Conservation (phyloP, 2,797 vertebrate genomes). For the Novumbra hubbsi region DNA sequence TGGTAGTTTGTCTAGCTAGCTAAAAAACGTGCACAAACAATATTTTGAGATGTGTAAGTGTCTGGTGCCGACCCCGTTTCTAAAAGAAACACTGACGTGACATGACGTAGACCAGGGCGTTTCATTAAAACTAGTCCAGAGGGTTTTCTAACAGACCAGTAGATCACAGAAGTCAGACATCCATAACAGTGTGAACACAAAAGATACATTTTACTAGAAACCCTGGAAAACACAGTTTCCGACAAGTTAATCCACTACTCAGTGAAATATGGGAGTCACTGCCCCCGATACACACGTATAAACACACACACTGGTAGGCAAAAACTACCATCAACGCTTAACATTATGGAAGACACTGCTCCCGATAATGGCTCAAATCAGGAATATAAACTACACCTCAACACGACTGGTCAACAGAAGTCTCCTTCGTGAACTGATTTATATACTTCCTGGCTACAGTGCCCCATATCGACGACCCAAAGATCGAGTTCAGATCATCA, state of each 20-base stretch:
- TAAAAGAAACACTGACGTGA: too few species aligned
- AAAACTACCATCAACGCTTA: slow-evolving; percentile 81
- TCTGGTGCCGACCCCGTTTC: too few species aligned
- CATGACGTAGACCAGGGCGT: neutral
- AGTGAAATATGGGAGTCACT: slow-evolving; percentile 89
- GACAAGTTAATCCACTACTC: slow-evolving; percentile 76
- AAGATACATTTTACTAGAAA: slow-evolving; percentile 60
- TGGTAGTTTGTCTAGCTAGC: too few species aligned
- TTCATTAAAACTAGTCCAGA: neutral
- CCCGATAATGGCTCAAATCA: slow-evolving; percentile 85
- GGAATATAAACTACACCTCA: slow-evolving; percentile 51
- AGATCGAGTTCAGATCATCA: neutral
- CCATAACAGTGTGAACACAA: slow-evolving; percentile 13
- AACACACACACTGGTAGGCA: slow-evolving; percentile 81
- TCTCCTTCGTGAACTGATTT: slow-evolving; percentile 16
- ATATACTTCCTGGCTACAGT: neutral
- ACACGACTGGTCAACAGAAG: slow-evolving; percentile 53
- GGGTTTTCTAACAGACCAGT: neutral
- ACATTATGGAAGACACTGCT: slow-evolving; percentile 92
- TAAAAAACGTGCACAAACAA: too few species aligned
- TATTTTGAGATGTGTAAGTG: too few species aligned
- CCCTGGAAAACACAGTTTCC: slow-evolving; percentile 99
- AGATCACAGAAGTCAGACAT: neutral
- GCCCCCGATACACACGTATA: slow-evolving; percentile 83
- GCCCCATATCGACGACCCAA: neutral